phyloP scores from a whole-genome alignment of 2,888 invertebrate species.

The Calephelis perditalis region DNA sequence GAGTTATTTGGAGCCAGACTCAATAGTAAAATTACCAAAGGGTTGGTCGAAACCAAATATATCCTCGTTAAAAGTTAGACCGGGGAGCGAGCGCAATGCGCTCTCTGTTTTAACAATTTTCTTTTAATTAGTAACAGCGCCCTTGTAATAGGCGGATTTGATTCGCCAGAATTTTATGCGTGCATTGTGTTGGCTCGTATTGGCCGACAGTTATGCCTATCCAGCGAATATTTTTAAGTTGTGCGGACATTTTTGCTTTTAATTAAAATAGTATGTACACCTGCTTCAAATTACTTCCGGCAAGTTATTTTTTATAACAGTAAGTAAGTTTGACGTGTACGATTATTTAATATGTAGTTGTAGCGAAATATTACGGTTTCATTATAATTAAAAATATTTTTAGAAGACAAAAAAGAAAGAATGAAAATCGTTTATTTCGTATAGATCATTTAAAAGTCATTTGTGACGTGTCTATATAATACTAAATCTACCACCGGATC shows the following conservation, averaged over 20 bases:
- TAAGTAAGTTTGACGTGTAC: too few relatives aligned
- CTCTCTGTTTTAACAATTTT: constrained; percentile 73
- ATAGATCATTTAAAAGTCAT: too few relatives aligned
- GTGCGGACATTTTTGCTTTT: constrained; percentile 24
- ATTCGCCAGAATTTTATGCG: constrained; percentile 47
- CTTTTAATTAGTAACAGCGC: constrained; percentile 73
- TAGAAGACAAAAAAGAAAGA: too few relatives aligned
- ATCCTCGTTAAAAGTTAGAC: constrained; percentile 78
- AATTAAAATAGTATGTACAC: constrained; percentile 24
- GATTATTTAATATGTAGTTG: too few relatives aligned
- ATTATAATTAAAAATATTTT: too few relatives aligned
- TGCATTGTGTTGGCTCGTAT: constrained; percentile 30
- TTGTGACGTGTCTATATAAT: too few relatives aligned
- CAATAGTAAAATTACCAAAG: constrained; percentile 50
- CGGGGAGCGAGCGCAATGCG: constrained; percentile 49
- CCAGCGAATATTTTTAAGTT: constrained; percentile 25
- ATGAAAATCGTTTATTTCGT: too few relatives aligned
- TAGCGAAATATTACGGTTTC: too few relatives aligned
- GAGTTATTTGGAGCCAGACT: constrained; percentile 62
- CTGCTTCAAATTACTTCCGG: background rate
- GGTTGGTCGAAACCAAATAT: constrained; percentile 75
- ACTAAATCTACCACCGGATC: too few relatives aligned
- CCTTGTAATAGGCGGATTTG: constrained; percentile 61
- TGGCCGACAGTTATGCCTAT: constrained; percentile 30
- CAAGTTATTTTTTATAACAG: background rate